Evolutionary conservation across 2,113 vertebrate species (phyloP).

Genomic region (Gasterosteus aculeatus): DNA sequence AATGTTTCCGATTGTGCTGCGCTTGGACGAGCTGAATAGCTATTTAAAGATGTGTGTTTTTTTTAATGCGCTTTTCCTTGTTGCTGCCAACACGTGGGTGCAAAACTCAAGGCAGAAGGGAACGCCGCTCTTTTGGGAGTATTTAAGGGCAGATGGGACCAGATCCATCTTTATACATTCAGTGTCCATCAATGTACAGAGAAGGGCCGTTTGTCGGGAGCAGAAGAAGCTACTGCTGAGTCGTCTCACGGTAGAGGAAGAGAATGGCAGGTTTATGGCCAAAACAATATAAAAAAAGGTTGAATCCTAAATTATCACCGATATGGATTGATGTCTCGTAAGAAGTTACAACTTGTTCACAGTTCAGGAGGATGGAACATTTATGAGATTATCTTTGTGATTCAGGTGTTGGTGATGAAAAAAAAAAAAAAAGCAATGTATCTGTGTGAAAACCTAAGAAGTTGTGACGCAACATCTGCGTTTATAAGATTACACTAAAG

Average conservation of each 20-base stretch:
- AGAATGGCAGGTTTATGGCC: background rate
- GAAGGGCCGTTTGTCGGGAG: constrained; percentile 18
- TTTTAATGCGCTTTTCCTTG: constrained; percentile 87
- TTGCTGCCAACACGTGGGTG: constrained; percentile 83
- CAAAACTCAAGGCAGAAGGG: constrained; percentile 45
- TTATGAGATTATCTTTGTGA: constrained; percentile 47
- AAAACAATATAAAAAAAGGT: constrained; percentile 8
- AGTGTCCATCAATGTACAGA: constrained; percentile 30
- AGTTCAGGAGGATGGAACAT: constrained; percentile 41
- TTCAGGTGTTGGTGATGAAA: constrained; percentile 51
- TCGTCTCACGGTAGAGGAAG: background rate
- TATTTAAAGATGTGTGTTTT: constrained; percentile 87
- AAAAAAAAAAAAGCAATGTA: background rate
- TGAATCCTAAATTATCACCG: constrained; percentile 7
- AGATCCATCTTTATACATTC: constrained; percentile 34
- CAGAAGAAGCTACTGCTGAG: background rate
- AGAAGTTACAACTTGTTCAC: constrained; percentile 25
- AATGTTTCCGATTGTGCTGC: constrained; percentile 86
- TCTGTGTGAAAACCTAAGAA: constrained; percentile 46
- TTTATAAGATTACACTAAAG: constrained; percentile 60
- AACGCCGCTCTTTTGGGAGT: constrained; percentile 64
- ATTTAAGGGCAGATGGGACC: constrained; percentile 62
- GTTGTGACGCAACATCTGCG: constrained; percentile 41
- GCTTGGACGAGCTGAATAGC: constrained; percentile 86
- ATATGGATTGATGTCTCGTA: constrained; percentile 2